Conservation (phyloP, 1,140 invertebrate genomes). For the Pseudomyrmex dendroicus region DNA sequence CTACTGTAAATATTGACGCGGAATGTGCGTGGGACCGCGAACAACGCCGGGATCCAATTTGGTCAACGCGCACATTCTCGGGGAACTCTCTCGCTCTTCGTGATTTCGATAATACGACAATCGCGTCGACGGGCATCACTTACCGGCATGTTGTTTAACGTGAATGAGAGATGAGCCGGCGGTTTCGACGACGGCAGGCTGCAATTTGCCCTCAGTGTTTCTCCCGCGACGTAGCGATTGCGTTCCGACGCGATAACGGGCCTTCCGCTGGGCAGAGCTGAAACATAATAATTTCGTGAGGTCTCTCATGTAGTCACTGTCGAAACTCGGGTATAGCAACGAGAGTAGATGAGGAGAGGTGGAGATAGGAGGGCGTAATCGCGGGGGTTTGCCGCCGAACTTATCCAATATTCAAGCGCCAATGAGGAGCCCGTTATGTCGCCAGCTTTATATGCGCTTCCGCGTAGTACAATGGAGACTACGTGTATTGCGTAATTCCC, state of each 20-base stretch:
- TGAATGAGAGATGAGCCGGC: conserved; percentile 88
- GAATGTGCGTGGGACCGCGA: too few species aligned
- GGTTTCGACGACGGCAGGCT: conserved; percentile 90
- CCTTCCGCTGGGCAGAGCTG: conserved; percentile 80
- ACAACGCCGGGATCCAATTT: neutral
- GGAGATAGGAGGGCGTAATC: conserved; percentile 58
- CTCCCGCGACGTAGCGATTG: conserved; percentile 90
- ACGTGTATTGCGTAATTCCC: conserved; percentile 52
- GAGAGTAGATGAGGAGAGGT: neutral
- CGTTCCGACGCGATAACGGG: conserved; percentile 86
- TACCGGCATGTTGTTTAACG: conserved; percentile 90
- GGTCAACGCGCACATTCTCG: neutral
- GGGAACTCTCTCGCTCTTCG: neutral
- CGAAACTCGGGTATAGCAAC: conserved; percentile 3
- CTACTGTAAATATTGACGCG: too few species aligned
- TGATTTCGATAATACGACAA: conserved; percentile 66
- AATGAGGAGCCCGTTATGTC: conserved; percentile 55
- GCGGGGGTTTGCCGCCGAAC: conserved; percentile 56
- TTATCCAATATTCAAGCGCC: conserved; percentile 75
- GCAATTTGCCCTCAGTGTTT: conserved; percentile 91
- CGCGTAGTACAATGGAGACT: conserved; percentile 30
- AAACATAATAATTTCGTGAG: conserved; percentile 78
- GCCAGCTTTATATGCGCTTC: conserved; percentile 49
- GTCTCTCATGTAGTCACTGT: conserved; percentile 52
- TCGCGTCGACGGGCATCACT: conserved; percentile 82